phyloP scores from a whole-genome alignment of 2,113 vertebrate genomes.

The human region DNA sequence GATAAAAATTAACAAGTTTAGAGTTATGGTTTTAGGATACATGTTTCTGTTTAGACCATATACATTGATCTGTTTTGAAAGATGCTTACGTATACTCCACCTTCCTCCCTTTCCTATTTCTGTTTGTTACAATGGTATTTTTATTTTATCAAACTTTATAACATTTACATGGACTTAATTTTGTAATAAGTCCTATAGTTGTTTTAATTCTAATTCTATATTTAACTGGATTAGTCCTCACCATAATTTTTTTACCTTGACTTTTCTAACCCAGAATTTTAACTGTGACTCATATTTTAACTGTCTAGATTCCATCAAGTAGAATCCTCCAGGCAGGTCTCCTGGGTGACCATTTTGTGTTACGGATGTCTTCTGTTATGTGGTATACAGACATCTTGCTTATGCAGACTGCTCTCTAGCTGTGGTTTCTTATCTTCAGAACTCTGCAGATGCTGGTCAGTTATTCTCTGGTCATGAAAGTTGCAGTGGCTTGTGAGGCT shows the following conservation, averaged over 20 bases:
- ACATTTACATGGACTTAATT: background rate
- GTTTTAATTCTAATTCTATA: slow-evolving; percentile 28
- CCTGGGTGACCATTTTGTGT: background rate
- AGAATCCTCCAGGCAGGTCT: background rate
- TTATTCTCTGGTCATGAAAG: background rate
- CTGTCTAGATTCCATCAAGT: background rate
- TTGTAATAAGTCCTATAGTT: background rate
- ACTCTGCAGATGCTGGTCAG: background rate
- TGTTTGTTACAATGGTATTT: background rate
- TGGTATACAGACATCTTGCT: background rate
- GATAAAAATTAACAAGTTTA: background rate
- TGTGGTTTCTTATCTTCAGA: background rate
- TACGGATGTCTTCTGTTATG: background rate
- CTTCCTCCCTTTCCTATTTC: background rate
- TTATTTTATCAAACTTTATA: background rate
- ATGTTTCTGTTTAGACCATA: background rate
- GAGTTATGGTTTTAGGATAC: background rate
- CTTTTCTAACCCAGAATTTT: background rate
- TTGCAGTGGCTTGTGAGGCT: background rate
- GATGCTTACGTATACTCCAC: background rate
- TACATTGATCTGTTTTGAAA: background rate
- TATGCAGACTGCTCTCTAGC: background rate
- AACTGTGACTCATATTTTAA: slow-evolving; percentile 28
- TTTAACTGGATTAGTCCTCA: background rate
- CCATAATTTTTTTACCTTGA: background rate